phyloP scores from a whole-genome alignment of 2,113 vertebrate genomes.

The Chaetodon auriga region DNA sequence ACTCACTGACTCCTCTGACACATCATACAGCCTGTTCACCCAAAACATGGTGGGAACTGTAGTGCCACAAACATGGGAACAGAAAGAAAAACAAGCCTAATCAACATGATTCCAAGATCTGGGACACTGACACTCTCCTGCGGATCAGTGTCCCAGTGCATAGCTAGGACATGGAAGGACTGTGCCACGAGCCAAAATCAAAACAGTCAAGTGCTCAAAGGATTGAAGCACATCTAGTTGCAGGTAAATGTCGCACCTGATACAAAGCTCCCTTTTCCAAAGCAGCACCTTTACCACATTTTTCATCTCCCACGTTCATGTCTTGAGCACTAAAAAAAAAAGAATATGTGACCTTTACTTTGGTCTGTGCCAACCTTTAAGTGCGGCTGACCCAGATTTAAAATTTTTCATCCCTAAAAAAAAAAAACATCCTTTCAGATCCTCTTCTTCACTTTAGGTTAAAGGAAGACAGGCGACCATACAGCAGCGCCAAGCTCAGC shows the following conservation, averaged over 20 bases:
- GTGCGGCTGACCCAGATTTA: conserved; percentile 41
- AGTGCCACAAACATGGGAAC: no score
- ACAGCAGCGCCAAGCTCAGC: conserved; percentile 27
- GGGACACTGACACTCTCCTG: no score
- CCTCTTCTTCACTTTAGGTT: conserved; percentile 22
- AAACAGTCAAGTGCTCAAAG: neutral
- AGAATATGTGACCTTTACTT: conserved; percentile 60
- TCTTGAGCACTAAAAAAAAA: conserved; percentile 20
- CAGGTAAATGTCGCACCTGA: neutral
- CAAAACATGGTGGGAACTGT: neutral
- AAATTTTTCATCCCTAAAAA: conserved; percentile 10
- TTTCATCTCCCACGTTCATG: conserved; percentile 15
- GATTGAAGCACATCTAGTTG: neutral
- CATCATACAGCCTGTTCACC: neutral
- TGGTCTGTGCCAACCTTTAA: conserved; percentile 35
- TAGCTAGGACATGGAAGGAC: neutral
- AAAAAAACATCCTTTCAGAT: conserved; percentile 1
- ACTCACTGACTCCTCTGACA: neutral
- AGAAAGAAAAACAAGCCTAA: no score
- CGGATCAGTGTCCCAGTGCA: no score
- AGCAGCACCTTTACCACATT: conserved; percentile 11
- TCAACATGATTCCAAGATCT: no score
- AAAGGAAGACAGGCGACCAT: conserved; percentile 4
- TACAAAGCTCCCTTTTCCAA: neutral
- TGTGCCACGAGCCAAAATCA: neutral